Evolutionary conservation across 2,888 invertebrate species (phyloP).

Genomic region (Limenitis camilla): DNA sequence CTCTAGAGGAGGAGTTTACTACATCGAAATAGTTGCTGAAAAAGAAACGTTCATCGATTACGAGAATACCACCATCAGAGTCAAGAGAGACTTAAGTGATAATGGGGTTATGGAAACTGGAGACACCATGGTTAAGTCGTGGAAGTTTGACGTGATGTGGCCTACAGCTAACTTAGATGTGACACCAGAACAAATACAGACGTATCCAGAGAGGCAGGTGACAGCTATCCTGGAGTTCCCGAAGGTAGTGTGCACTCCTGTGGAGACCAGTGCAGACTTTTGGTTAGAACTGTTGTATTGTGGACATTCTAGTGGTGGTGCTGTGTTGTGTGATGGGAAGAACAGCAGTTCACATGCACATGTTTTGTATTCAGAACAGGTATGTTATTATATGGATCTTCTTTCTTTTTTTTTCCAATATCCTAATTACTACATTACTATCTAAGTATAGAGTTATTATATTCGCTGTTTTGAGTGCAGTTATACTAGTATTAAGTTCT

Average conservation of each 20-base stretch:
- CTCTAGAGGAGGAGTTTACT: slow-evolving; percentile 79
- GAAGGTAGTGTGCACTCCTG: slow-evolving; percentile 78
- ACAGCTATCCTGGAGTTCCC: slow-evolving; percentile 84
- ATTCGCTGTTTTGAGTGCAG: too few relatives aligned
- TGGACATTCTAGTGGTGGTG: slow-evolving; percentile 78
- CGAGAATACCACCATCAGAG: slow-evolving; percentile 30
- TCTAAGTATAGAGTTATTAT: too few relatives aligned
- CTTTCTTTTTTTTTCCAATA: not conserved
- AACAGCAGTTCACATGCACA: slow-evolving; percentile 72
- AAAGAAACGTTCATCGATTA: slow-evolving; percentile 46
- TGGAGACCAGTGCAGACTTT: slow-evolving; percentile 78
- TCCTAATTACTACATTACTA: not conserved
- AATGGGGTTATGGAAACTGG: slow-evolving; percentile 57
- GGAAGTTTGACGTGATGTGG: slow-evolving; percentile 87
- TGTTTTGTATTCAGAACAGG: slow-evolving; percentile 84
- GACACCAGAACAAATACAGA: slow-evolving; percentile 84
- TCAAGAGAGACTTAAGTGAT: slow-evolving; percentile 47
- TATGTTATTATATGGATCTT: not conserved
- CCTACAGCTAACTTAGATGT: slow-evolving; percentile 82
- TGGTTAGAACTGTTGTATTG: slow-evolving; percentile 88
- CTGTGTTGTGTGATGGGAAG: slow-evolving; percentile 80
- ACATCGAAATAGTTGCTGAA: slow-evolving; percentile 58
- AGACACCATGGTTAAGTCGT: slow-evolving; percentile 62
- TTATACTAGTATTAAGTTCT: too few relatives aligned
- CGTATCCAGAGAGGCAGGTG: slow-evolving; percentile 85